Conservation (phyloP, 2,113 vertebrate genomes). For the Sciurus niger region DNA sequence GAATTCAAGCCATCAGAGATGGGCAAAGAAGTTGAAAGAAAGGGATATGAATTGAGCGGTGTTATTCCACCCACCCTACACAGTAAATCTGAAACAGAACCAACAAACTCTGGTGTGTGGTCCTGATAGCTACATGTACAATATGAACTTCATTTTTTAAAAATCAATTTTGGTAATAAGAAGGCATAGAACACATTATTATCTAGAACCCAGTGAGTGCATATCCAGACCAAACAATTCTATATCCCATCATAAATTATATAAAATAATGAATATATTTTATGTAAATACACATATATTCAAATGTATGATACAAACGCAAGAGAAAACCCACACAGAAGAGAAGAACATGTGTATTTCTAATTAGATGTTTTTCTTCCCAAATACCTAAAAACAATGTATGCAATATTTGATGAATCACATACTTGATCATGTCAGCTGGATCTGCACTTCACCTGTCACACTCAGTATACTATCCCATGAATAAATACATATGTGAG, state of each 20-base stretch:
- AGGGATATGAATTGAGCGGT: neutral
- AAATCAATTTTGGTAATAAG: conserved; percentile 1
- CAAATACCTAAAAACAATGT: neutral
- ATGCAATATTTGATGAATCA: neutral
- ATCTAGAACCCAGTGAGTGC: neutral
- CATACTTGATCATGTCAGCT: neutral
- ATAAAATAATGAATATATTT: conserved; percentile 46
- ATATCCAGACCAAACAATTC: neutral
- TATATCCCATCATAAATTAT: neutral
- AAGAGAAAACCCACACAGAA: neutral
- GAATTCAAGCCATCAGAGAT: neutral
- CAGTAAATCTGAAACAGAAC: neutral
- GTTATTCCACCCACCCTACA: neutral
- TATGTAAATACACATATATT: neutral
- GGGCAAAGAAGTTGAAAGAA: neutral
- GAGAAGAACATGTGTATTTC: neutral
- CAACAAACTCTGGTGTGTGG: neutral
- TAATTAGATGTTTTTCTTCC: neutral
- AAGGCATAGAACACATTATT: neutral
- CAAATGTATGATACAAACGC: neutral
- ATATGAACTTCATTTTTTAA: neutral
- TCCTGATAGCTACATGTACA: neutral
- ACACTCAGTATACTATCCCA: neutral
- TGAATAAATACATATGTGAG: neutral
- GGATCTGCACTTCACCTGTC: neutral